phyloP scores from a whole-genome alignment of 2,888 invertebrate species.

The Drosophila pegasa region DNA sequence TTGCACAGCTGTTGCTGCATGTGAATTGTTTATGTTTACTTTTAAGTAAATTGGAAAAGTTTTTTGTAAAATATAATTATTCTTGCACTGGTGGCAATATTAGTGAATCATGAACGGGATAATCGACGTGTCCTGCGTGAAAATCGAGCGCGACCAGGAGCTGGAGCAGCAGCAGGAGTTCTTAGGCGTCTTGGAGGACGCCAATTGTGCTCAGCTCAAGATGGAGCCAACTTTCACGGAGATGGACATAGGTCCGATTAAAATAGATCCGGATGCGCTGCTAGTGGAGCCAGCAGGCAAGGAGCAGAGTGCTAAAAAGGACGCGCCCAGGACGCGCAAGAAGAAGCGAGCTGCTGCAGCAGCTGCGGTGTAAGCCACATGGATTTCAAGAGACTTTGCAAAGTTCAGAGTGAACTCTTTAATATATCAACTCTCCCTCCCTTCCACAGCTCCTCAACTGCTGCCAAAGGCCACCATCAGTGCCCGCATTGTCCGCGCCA shows the following conservation, averaged over 20 bases:
- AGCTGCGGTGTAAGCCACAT: slow-evolving; percentile 4
- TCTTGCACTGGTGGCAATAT: not conserved
- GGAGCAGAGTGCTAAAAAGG: not conserved
- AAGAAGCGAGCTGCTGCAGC: not conserved
- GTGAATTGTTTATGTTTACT: slow-evolving; percentile 9
- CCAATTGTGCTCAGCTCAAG: not conserved
- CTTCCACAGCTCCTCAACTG: not conserved
- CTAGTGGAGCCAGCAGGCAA: not conserved
- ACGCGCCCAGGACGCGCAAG: not conserved
- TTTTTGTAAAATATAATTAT: not conserved
- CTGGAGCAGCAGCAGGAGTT: not conserved
- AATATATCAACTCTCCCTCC: not conserved
- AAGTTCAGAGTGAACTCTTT: not conserved
- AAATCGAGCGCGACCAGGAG: slow-evolving; percentile 12
- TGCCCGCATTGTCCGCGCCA: slow-evolving; percentile 28
- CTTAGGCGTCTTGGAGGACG: not conserved
- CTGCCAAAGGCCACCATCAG: not conserved
- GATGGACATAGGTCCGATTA: slow-evolving; percentile 34
- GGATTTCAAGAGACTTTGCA: not conserved
- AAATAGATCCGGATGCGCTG: slow-evolving; percentile 22
- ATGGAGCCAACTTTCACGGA: slow-evolving; percentile 1
- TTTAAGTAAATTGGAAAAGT: not conserved
- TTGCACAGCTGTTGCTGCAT: slow-evolving; percentile 26
- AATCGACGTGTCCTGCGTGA: slow-evolving; percentile 28
- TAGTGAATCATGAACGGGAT: not conserved